phyloP scores from a whole-genome alignment of 2,888 invertebrate species.

The Gari tellinella region DNA sequence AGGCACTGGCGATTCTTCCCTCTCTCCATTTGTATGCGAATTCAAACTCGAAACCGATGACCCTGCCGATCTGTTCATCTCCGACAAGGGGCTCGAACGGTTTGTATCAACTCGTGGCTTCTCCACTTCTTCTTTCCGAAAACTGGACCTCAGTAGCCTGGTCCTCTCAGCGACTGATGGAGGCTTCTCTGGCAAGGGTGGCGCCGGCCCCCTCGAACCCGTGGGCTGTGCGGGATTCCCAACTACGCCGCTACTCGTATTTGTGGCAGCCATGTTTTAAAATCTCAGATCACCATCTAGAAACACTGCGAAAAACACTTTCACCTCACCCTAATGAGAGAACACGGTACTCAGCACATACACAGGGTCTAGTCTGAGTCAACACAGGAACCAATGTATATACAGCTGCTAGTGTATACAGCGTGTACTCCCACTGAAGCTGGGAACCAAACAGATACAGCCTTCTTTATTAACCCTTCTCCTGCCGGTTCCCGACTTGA shows the following conservation, averaged over 20 bases:
- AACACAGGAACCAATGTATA: not conserved
- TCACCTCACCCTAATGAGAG: not conserved
- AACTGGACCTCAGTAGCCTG: slow-evolving; percentile 74
- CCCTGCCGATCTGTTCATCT: slow-evolving; percentile 57
- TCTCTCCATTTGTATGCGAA: slow-evolving; percentile 63
- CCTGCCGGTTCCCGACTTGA: too few relatives aligned
- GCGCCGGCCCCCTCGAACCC: slow-evolving; percentile 70
- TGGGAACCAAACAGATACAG: too few relatives aligned
- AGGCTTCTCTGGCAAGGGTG: slow-evolving; percentile 78
- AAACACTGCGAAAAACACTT: slow-evolving; percentile 7
- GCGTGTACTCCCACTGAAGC: too few relatives aligned
- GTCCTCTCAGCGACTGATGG: slow-evolving; percentile 79
- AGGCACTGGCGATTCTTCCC: slow-evolving; percentile 59
- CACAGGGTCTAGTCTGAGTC: not conserved
- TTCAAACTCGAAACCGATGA: slow-evolving; percentile 59
- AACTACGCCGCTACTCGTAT: slow-evolving; percentile 10
- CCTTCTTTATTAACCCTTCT: too few relatives aligned
- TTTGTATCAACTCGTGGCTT: slow-evolving; percentile 63
- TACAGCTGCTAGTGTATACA: not conserved
- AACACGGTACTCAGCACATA: not conserved
- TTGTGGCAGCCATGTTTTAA: slow-evolving; percentile 38
- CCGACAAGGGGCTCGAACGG: slow-evolving; percentile 64
- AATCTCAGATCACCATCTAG: slow-evolving; percentile 2
- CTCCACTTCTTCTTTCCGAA: slow-evolving; percentile 74
- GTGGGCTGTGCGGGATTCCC: slow-evolving; percentile 23